These are phyloP conservation scores for sheep (Ovis aries) DNA, from an alignment of 2,113 vertebrate genomes.

Conservation along the genomic window DNA sequence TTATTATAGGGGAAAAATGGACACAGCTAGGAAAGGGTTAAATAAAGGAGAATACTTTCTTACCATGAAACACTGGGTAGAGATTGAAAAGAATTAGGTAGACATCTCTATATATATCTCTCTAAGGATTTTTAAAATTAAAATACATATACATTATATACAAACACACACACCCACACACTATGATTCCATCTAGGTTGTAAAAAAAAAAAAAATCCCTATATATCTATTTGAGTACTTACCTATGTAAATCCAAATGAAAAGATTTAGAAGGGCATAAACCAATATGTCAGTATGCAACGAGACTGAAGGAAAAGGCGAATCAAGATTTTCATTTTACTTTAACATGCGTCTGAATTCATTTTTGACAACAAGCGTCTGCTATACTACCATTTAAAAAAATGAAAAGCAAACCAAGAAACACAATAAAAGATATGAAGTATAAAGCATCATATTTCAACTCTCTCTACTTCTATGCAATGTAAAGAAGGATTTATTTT, in stretches of 20 bases:
- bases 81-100: not conserved
- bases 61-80: not conserved
- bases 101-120: not conserved
- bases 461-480: not conserved
- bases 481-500: not conserved
- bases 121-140: not conserved
- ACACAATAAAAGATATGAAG: not conserved
- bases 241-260: conserved; percentile 11
- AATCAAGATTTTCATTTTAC: not conserved
- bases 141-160: not conserved
- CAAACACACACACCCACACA: not conserved
- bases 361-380: not conserved
- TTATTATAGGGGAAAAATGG: not conserved
- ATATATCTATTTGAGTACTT: not conserved
- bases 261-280: not conserved
- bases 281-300: not conserved
- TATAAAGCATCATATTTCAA: conserved; percentile 15
- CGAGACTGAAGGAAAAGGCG: not conserved
- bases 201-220: not conserved
- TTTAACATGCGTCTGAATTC: not conserved
- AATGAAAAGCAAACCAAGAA: conserved; percentile 3
- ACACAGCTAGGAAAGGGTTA: not conserved
- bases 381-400: not conserved
- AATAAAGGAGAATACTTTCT: not conserved
- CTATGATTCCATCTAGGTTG: not conserved